Evolutionary conservation across 2,113 vertebrate genomes (phyloP), one percentile per base, ranked within the genome.

Genomic region (Epinephelus cyanopodus): DNA sequence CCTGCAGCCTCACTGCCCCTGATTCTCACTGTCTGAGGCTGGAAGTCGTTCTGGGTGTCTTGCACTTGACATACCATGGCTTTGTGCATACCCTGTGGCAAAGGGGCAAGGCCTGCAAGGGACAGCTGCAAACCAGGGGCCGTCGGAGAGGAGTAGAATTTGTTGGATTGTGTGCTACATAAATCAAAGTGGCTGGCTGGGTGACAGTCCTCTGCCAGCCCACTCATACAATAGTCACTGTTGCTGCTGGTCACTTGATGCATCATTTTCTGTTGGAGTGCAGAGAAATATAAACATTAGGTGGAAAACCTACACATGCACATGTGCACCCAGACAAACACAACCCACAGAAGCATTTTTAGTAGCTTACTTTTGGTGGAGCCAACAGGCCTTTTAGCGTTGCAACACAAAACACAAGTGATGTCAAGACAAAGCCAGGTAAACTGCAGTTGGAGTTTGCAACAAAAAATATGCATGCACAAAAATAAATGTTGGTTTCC

Each of bases 191-290:
- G 97, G 74, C 96, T 96, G 3, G 95, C 91, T 9, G 97, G 91
- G 87, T 98, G 96, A 52, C 94, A 96, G 86, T 99, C 97, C 90
- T 98, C 98, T 19, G 87, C 94, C 80, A 99, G 96, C 81, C 96
- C 96, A 1, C 95, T 95, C 94, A 98, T 96, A 92, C 97, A 99
- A 91, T 97, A 99, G 90, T 98, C 97, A 77, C 96, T 92, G 91
- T 95, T 98, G 79, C 94, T 95, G 91, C 95, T 97, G 92, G 96
- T 95, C 93, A 99, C 98, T 61, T 98, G 97, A 94, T 98, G 98
- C 98, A 99, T 99, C 97, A 99, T 99, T 95, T 96, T 98, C 98
- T 98, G 92, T 74, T 94, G 87, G 69, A 91, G 54, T 77, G 89
- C 93, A 94, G 85, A 39, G 89, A 83, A 62, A 83, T 52, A 66